Evolutionary conservation across 2,797 vertebrate genomes (phyloP), one percentile per base, ranked within the genome.

Genomic region (Megaceryle alcyon): DNA sequence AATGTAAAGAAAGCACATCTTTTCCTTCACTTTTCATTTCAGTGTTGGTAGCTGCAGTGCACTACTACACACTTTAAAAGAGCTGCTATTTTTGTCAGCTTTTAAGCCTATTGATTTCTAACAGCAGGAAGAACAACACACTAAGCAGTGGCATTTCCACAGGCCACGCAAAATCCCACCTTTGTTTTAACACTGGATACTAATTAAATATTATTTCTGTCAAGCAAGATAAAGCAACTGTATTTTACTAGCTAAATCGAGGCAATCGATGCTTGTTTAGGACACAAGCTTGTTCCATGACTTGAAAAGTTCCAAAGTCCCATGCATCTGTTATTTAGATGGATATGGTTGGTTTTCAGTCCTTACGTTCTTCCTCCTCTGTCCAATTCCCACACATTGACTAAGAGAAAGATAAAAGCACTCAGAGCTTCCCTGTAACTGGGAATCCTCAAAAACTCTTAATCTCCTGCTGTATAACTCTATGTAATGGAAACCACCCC

Each of bases 91-190:
- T 51, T 23, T 56, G 35, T 39, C 33, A 88, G 33, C 19, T 81
- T 88, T 20, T 57, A 79, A 71, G 16, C 21, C 20, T 51, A 82
- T 69, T 76, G 87, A 93, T 90, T 89, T 92, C 73, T 86, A 86
- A 49, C 54, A 86, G 72, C 28, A 79, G 63, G 91, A 82, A 61
- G 72, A 84, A 33, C 65, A 92, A 65, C 0, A 1, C 29, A 43
- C 22, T 60, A 70, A 76, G 37, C 26, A 77, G 39, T 31, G 70
- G 61, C 63, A 70, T 91, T 92, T 96, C 75, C 70, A 91, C 94
- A 94, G 73, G 59, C 70, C 69, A 28, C 60, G 61, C 31, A 81
- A 91, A 89, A 92, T 61, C 18, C 4, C 22, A 86, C 31, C 59
- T 90, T 86, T 80, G 53, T 86, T 95, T 93, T 83, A 82, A 69